A percentile compares a stretch with the other conserved stretches of the same genome.
Conservation (phyloP, 1,140 invertebrate genomes). For the Papilio xuthus region DNA sequence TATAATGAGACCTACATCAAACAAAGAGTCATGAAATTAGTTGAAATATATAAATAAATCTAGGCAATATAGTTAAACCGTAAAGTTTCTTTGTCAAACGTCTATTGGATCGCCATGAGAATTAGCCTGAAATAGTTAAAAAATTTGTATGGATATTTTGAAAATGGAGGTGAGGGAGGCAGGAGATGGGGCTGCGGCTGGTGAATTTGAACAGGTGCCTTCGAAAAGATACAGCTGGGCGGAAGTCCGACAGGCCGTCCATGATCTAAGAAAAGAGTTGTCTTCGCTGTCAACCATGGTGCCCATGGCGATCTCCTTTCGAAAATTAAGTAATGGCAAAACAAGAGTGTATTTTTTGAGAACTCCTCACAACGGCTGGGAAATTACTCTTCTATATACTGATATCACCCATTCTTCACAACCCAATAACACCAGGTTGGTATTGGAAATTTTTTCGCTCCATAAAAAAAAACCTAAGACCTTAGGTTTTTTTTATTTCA, state of each 20-base stretch:
- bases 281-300: slow-evolving; percentile 89
- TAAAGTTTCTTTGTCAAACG: slow-evolving; percentile 51
- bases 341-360: slow-evolving; percentile 95
- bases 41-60: slow-evolving; percentile 57
- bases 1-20: slow-evolving; percentile 59
- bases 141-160: slow-evolving; percentile 65
- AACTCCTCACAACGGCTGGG: slow-evolving; percentile 91
- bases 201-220: slow-evolving; percentile 60
- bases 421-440: slow-evolving; percentile 63
- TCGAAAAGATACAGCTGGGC: slow-evolving; percentile 86
- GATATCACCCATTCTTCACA: slow-evolving; percentile 85
- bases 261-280: slow-evolving; percentile 90
- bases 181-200: slow-evolving; percentile 69
- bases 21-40: slow-evolving; percentile 61
- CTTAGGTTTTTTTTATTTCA: background rate
- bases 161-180: slow-evolving; percentile 76
- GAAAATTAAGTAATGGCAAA: slow-evolving; percentile 88
- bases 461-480: background rate
- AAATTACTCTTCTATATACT: slow-evolving; percentile 93
- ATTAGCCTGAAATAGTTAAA: slow-evolving; percentile 49
- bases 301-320: slow-evolving; percentile 90
- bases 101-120: slow-evolving; percentile 59
- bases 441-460: background rate
- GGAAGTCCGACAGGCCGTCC: slow-evolving; percentile 90
- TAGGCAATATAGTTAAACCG: slow-evolving; percentile 39